A percentile compares a stretch with the other conserved stretches of the same genome.
phyloP scores from a whole-genome alignment of 2,888 invertebrate species.

The Coenonympha glycerion region DNA sequence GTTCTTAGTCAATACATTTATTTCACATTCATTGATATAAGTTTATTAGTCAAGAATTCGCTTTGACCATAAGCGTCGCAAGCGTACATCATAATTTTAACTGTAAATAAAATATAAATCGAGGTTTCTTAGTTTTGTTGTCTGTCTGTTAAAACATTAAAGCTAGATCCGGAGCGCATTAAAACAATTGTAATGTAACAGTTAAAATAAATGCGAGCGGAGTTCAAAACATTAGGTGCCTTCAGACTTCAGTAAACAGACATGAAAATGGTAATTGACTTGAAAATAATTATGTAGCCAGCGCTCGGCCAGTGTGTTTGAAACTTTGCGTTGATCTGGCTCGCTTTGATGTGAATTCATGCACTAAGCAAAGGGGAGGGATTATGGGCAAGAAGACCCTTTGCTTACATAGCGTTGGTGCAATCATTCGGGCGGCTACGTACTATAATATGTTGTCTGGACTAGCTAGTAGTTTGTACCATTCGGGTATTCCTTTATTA shows the following conservation, averaged over 20 bases:
- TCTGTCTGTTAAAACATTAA: not conserved
- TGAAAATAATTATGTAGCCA: constrained; percentile 30
- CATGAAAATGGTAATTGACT: constrained; percentile 26
- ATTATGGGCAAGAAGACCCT: constrained; percentile 51
- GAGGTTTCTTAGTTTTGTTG: too few relatives aligned
- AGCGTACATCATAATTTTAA: too few relatives aligned
- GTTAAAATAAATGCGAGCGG: constrained; percentile 7
- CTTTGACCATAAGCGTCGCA: too few relatives aligned
- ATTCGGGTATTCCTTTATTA: constrained; percentile 29
- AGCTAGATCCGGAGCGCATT: not conserved
- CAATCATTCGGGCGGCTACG: constrained; percentile 51
- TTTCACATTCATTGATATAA: too few relatives aligned
- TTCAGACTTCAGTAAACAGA: constrained; percentile 4
- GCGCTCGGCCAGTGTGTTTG: constrained; percentile 34
- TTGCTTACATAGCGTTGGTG: constrained; percentile 53
- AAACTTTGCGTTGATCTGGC: constrained; percentile 54
- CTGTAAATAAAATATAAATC: too few relatives aligned
- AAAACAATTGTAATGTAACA: too few relatives aligned
- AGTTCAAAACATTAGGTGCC: constrained; percentile 4
- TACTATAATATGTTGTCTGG: constrained; percentile 21
- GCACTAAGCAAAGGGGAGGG: constrained; percentile 45
- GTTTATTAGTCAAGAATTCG: too few relatives aligned
- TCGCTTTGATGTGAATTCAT: constrained; percentile 63
- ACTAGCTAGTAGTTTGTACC: constrained; percentile 22
- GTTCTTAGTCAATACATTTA: too few relatives aligned